Evolutionary conservation across 2,113 vertebrate species (phyloP).

Genomic region (Notechis scutatus): DNA sequence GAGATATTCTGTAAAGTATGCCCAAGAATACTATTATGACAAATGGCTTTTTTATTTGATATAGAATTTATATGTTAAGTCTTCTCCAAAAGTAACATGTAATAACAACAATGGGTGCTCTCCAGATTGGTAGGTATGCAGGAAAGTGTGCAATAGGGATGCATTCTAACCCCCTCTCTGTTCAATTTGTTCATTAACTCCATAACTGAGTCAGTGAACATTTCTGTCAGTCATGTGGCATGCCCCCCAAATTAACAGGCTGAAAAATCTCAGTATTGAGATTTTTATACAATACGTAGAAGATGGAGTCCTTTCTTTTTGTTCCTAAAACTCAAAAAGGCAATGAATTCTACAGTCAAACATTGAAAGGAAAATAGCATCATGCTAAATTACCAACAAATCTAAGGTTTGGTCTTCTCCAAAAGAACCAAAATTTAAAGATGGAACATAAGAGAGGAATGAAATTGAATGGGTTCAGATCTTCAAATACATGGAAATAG

Average conservation of each 20-base stretch:
- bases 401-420: neutral
- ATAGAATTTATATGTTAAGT: neutral
- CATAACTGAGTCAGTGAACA: neutral
- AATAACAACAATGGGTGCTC: neutral
- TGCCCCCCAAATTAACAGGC: neutral
- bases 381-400: neutral
- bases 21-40: neutral
- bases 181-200: neutral
- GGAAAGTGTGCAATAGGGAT: neutral
- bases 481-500: neutral
- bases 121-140: neutral
- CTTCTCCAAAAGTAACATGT: neutral
- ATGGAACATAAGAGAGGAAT: neutral
- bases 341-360: neutral
- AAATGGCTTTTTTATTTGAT: neutral
- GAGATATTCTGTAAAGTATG: neutral
- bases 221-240: neutral
- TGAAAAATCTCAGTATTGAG: neutral
- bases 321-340: neutral
- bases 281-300: neutral
- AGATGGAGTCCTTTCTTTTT: neutral
- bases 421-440: neutral
- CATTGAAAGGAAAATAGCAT: neutral
- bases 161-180: neutral
- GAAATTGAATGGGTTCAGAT: neutral